These are phyloP conservation scores for Mus minutoides DNA, from an alignment of 2,797 vertebrate species.

Conservation along the genomic window DNA sequence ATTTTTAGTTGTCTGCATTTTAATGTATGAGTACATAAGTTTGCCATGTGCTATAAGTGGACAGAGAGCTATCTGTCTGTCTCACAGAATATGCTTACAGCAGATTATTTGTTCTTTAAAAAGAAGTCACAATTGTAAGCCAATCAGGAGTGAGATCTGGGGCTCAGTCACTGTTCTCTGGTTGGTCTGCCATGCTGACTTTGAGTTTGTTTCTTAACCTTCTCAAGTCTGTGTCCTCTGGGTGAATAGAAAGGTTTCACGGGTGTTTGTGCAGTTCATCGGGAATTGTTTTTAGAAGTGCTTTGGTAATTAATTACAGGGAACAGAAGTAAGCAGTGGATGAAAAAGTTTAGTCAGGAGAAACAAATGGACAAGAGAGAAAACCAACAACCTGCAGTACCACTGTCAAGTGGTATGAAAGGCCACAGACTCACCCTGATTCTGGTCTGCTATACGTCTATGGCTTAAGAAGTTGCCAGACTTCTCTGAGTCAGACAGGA, in stretches of 20 bases:
- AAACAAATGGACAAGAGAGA: background rate
- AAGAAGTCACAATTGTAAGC: background rate
- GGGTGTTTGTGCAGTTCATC: slow-evolving; percentile 36
- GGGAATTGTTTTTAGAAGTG: slow-evolving; percentile 31
- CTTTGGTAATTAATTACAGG: slow-evolving; percentile 35
- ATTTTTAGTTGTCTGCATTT: slow-evolving; percentile 24
- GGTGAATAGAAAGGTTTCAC: background rate
- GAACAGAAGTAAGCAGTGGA: background rate
- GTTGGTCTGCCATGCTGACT: background rate
- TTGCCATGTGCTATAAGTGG: background rate
- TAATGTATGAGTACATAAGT: slow-evolving; percentile 15
- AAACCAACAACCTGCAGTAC: background rate
- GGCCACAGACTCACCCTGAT: background rate
- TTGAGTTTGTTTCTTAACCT: slow-evolving; percentile 39
- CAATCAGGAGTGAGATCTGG: background rate
- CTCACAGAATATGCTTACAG: background rate
- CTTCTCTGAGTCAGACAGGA: background rate
- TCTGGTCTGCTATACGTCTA: background rate
- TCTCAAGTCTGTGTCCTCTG: slow-evolving; percentile 7
- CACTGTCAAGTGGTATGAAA: background rate
- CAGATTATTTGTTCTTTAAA: slow-evolving; percentile 22
- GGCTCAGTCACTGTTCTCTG: background rate
- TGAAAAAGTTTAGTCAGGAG: slow-evolving; percentile 18
- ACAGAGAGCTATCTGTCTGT: background rate
- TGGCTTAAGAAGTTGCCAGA: background rate